Percentiles rank a stretch among this genome's conserved stretches.
phyloP scores from a whole-genome alignment of 2,888 invertebrate species.

The Portevinia maculata region DNA sequence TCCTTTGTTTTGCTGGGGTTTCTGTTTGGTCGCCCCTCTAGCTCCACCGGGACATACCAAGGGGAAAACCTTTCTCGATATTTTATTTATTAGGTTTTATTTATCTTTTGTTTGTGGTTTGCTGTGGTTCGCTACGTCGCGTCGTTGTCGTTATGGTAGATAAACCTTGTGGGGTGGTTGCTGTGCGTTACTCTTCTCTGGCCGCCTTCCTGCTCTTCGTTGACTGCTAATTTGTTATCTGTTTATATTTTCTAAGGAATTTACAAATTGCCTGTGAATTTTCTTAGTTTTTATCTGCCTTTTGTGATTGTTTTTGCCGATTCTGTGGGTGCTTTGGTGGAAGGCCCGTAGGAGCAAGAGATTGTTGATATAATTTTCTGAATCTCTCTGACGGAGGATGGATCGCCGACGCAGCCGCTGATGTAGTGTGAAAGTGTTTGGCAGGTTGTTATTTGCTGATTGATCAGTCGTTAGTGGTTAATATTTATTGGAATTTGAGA shows the following conservation, averaged over 20 bases:
- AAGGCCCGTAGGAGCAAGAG: slow-evolving; percentile 26
- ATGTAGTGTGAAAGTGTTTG: slow-evolving; percentile 68
- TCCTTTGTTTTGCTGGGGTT: slow-evolving; percentile 57
- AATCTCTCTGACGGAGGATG: slow-evolving; percentile 14
- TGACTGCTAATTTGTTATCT: slow-evolving; percentile 74
- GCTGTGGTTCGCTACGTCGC: slow-evolving; percentile 11
- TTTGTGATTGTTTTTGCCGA: slow-evolving; percentile 60
- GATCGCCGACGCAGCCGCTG: slow-evolving; percentile 25
- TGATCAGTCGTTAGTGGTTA: slow-evolving; percentile 68
- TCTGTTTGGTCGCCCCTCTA: neutral
- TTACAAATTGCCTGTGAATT: slow-evolving; percentile 75
- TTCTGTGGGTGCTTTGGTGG: slow-evolving; percentile 6
- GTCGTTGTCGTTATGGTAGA: slow-evolving; percentile 4
- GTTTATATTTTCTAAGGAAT: slow-evolving; percentile 75
- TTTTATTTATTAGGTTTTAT: slow-evolving; percentile 74
- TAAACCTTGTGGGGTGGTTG: slow-evolving; percentile 43
- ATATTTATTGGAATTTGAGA: slow-evolving; percentile 59
- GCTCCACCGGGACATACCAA: neutral
- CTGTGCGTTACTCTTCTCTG: slow-evolving; percentile 66
- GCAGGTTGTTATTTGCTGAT: slow-evolving; percentile 71
- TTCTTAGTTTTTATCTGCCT: slow-evolving; percentile 65
- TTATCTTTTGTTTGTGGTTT: slow-evolving; percentile 58
- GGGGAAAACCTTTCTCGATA: slow-evolving; percentile 55
- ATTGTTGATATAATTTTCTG: slow-evolving; percentile 64
- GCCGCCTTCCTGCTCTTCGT: slow-evolving; percentile 32